Conservation (phyloP, 2,888 invertebrate genomes). For the Ochropleura leucogaster region DNA sequence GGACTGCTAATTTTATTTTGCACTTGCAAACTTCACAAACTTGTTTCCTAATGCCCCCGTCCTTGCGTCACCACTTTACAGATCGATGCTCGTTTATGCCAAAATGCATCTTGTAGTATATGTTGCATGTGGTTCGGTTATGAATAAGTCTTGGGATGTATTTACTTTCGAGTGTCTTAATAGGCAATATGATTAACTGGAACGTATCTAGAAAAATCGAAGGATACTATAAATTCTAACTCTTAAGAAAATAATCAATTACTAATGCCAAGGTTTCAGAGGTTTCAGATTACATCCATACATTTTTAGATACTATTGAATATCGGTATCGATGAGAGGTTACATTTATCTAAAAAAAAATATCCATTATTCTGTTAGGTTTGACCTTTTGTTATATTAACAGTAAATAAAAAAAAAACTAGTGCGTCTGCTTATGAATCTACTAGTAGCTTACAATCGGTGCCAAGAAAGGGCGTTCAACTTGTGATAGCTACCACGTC, state of each 20-base stretch:
- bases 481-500: conserved; percentile 81
- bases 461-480: conserved; percentile 87
- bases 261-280: background rate
- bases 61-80: conserved; percentile 67
- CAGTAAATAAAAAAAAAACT: conserved; percentile 7
- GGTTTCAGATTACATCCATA: background rate
- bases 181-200: too few relatives aligned
- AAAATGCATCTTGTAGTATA: conserved; percentile 12
- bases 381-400: background rate
- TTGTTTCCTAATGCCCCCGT: conserved; percentile 79
- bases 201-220: background rate
- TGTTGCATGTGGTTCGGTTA: conserved; percentile 5
- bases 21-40: conserved; percentile 77
- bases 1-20: conserved; percentile 83
- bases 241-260: background rate
- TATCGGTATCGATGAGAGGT: background rate
- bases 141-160: background rate
- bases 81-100: conserved; percentile 21
- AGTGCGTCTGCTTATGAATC: background rate
- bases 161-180: background rate
- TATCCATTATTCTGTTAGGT: background rate
- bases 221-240: background rate
- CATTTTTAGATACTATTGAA: background rate
- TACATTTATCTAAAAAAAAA: conserved; percentile 1
- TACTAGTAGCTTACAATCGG: conserved; percentile 70